A percentile compares a stretch with the other conserved stretches of the same genome.
These are phyloP conservation scores for Camarhynchus parvulus DNA, from an alignment of 2,113 vertebrate species.

Conservation along the genomic window DNA sequence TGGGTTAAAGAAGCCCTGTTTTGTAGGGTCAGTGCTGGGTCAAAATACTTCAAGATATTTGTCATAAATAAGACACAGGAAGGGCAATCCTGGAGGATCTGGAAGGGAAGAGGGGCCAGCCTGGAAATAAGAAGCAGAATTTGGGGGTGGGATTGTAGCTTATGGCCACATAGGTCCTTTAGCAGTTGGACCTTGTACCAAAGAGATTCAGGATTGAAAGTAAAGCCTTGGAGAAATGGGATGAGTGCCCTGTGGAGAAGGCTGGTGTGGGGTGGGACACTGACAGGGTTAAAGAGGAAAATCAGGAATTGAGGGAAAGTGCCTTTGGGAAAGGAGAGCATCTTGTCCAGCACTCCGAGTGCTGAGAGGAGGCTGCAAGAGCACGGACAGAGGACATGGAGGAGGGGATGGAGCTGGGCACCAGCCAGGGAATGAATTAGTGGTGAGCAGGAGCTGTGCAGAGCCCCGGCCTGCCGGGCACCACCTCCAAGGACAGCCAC, in stretches of 20 bases:
- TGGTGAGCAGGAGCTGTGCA: neutral
- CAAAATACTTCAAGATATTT: neutral
- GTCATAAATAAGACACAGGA: neutral
- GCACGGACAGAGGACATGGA: neutral
- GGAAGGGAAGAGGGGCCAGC: neutral
- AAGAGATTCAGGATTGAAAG: neutral
- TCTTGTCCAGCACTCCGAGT: neutral
- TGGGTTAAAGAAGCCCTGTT: neutral
- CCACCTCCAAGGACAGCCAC: neutral
- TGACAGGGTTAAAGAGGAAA: neutral
- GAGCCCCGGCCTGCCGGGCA: neutral
- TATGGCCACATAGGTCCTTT: neutral
- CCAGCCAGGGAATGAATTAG: neutral
- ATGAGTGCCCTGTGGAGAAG: neutral
- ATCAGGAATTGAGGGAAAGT: neutral
- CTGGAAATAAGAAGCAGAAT: neutral
- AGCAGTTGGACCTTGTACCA: neutral
- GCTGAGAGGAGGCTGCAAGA: neutral
- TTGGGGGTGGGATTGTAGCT: neutral
- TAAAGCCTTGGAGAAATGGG: neutral
- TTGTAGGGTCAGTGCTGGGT: neutral
- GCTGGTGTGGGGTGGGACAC: neutral
- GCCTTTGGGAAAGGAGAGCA: neutral
- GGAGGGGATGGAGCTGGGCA: neutral
- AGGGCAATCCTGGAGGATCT: neutral